A percentile compares a stretch with the other conserved stretches of the same genome.
These are phyloP conservation scores for Drymodes brunneopygia DNA, from an alignment of 2,113 vertebrate genomes.

Conservation along the genomic window DNA sequence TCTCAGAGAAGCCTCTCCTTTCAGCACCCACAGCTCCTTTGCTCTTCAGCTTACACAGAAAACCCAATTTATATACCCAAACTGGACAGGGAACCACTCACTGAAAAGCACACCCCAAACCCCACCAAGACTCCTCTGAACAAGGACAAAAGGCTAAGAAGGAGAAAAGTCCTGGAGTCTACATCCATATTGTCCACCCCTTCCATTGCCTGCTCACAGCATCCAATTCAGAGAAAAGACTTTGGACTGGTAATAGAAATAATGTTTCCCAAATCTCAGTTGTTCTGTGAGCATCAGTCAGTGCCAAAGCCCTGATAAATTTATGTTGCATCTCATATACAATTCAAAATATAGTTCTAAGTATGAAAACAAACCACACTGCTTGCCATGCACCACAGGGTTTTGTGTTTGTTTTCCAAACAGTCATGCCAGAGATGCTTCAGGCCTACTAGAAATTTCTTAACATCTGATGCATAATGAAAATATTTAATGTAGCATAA, in stretches of 20 bases:
- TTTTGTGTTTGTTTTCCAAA: background rate
- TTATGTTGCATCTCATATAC: background rate
- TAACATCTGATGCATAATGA: background rate
- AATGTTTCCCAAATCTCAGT: background rate
- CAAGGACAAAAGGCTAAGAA: background rate
- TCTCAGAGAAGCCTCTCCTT: background rate
- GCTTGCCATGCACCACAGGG: background rate
- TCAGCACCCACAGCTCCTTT: background rate
- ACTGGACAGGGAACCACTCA: background rate
- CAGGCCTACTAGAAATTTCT: background rate
- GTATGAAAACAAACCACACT: background rate
- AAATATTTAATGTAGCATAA: background rate
- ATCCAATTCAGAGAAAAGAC: background rate
- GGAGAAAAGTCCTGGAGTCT: background rate
- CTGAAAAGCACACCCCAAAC: background rate
- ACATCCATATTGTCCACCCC: background rate
- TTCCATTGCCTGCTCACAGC: background rate
- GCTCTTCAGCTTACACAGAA: background rate
- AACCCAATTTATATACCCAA: background rate
- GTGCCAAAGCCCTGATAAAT: background rate
- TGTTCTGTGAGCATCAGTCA: background rate
- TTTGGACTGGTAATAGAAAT: background rate
- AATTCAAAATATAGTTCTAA: background rate
- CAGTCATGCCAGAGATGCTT: background rate
- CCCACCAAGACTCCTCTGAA: background rate